Evolutionary conservation across 2,797 vertebrate species (phyloP).

Genomic region (Pseudotriccus pelzelni): DNA sequence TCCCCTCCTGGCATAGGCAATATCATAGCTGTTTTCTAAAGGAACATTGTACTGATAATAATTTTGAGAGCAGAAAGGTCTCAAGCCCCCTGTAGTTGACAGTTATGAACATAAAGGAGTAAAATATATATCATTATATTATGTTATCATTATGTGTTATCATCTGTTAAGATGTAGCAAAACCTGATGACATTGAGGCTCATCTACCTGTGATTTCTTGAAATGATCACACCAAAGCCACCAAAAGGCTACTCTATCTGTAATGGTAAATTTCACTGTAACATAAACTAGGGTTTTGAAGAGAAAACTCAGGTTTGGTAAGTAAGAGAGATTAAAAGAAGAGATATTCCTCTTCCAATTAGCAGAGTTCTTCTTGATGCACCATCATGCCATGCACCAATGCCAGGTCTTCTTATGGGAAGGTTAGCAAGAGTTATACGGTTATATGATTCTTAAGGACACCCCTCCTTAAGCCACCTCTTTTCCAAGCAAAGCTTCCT

Average conservation of each 20-base stretch:
- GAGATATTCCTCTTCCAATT: background rate
- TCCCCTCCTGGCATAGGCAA: background rate
- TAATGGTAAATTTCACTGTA: background rate
- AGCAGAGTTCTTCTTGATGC: background rate
- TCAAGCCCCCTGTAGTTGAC: background rate
- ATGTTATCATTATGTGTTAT: too few relatives aligned
- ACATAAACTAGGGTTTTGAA: background rate
- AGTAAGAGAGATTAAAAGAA: background rate
- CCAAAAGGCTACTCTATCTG: background rate
- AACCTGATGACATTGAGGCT: background rate
- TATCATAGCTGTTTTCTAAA: background rate
- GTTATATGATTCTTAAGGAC: background rate
- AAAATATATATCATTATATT: background rate
- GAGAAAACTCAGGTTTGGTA: background rate
- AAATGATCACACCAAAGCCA: background rate
- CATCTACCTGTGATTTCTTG: background rate
- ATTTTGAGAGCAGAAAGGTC: background rate
- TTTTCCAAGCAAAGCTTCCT: background rate
- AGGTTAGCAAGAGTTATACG: background rate
- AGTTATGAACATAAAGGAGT: background rate
- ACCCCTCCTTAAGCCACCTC: background rate
- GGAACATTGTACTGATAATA: background rate
- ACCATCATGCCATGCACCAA: background rate
- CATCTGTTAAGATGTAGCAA: background rate
- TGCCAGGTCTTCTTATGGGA: background rate